Percentiles rank a stretch among this genome's conserved stretches.
phyloP scores from a whole-genome alignment of 2,888 invertebrate species.

The Anoplius nigerrimus region DNA sequence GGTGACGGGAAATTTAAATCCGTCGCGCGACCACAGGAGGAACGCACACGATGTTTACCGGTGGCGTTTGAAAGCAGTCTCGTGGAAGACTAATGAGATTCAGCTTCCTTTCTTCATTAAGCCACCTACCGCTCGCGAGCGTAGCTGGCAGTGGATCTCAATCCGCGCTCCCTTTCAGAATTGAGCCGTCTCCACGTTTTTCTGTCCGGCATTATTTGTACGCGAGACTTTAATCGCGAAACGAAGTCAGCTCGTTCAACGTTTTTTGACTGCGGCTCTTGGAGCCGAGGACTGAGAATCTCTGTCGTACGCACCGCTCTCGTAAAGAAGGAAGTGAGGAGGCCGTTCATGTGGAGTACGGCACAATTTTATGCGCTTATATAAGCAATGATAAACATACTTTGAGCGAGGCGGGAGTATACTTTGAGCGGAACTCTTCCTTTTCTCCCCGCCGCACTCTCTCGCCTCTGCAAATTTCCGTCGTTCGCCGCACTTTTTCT shows the following conservation, averaged over 20 bases:
- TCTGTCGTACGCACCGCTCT: slow-evolving; percentile 32
- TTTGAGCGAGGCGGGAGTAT: slow-evolving; percentile 30
- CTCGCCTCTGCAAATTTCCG: slow-evolving; percentile 6
- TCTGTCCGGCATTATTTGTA: no score
- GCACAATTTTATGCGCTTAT: slow-evolving; percentile 54
- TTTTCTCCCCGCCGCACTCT: slow-evolving; percentile 22
- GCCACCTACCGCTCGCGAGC: slow-evolving; percentile 41
- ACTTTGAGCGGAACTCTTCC: slow-evolving; percentile 10
- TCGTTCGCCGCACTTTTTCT: slow-evolving; percentile 17
- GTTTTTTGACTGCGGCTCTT: background rate
- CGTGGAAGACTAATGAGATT: slow-evolving; percentile 55
- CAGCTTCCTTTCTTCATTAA: slow-evolving; percentile 56
- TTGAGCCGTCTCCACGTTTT: no score
- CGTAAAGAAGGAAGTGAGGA: slow-evolving; percentile 34
- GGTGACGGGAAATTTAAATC: background rate
- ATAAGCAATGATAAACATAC: slow-evolving; percentile 57
- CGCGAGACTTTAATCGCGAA: no score
- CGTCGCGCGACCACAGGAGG: slow-evolving; percentile 23
- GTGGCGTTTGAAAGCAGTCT: slow-evolving; percentile 29
- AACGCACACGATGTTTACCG: slow-evolving; percentile 22
- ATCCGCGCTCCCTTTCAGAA: background rate
- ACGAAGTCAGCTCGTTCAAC: no score
- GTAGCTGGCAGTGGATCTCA: slow-evolving; percentile 41
- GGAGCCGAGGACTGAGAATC: slow-evolving; percentile 22
- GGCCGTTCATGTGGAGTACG: slow-evolving; percentile 38